Base-by-base conservation (phyloP, 2,797 vertebrate species). In the Zenarchopterus dispar region DNA sequence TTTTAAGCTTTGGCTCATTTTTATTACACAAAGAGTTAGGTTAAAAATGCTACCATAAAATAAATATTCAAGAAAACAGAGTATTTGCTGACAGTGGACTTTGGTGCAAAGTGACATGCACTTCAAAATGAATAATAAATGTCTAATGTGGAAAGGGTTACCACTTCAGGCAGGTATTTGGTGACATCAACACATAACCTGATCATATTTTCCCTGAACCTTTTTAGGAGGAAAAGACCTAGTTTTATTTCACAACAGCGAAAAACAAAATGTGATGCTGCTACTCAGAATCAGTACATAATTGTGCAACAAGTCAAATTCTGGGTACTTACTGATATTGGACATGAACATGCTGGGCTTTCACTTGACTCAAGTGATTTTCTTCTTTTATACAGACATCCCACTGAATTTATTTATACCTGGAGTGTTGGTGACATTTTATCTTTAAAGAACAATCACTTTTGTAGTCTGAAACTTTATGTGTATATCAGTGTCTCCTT, bases 271-370 rank as follows among this genome's bases (percentile, higher is more conserved):
- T 7, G 5, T 42, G 22, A 39, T 10, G 19, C 17, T 11, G 28
- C n/a, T 9, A 13, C 13, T 28, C 31, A 54, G 18, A 46, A 19
- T 17, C 7, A 43, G 19, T 19, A 17, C 28, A 28, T 1, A 0
- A 39, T 78, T 73, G 56, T 41, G 66, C 18, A 73, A 75, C 18
- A 21, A 42, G 11, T 43, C 23, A 23, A 60, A 67, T 8, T 58
- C 33, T 61, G n/a, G 6, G 51, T 43, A 68, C 75, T 70, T 82
- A 52, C 58, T 71, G n/a, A 55, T 39, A 33, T 21, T 8, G 6
- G 16, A 18, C 6, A 50, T 44, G 17, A 28, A 44, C 47, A 22
- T 55, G 31, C 15, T 33, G 7, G 41, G 26, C 5, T 23, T 17
- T 53, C 11, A 44, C n/a, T 39, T 39, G 36, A 39, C 11, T 39